Evolutionary conservation across 1,140 invertebrate species (phyloP), one percentile per base, ranked within the genome.

Genomic region (Drosophila pandora): DNA sequence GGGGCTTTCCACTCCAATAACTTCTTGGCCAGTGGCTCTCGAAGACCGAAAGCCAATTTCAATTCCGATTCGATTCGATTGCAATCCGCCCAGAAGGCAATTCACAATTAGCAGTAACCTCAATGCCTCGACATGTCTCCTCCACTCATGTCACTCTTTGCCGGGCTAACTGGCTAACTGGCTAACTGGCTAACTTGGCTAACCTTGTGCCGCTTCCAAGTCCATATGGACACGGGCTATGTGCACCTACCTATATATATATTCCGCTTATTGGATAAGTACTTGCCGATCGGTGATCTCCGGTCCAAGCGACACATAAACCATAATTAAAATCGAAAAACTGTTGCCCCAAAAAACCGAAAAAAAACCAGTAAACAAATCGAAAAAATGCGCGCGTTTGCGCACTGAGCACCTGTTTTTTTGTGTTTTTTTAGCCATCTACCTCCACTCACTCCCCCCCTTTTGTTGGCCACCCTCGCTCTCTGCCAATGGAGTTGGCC

Each of bases 311-410:
- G 79, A 78, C 69, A 83, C 63, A 82, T 82, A 79, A 79, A 63
- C 82, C 78, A 82, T 81, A 78, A 87, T 82, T 85, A 88, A 87
- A 85, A 82, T 63, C 65, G 25, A 6, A 28, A 69, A 75, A 82
- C 64, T 70, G 64, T 87, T 81, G 73, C 60, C 73, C 72, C 82
- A 73, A 81, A 87, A 63, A 79, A 57, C 57, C 53, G 56, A 64
- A 75, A 28, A 50, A 61, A 69, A 79, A 79, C 54, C 62, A 74
- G 54, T 69, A 69, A 83, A 79, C 61, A 70, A 62, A 68, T 67
- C 65, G 52, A 73, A 73, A 43, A 76, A 83, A 69, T 69, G 65
- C 63, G 65, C 67, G 64, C 63, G 68, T 65, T 63, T 84, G 76
- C 65, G 58, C 69, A 74, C 61, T 69, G 77, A 69, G 80, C 81